Conservation (phyloP, 2,113 vertebrate species). For the Phrynosoma blainvillii region DNA sequence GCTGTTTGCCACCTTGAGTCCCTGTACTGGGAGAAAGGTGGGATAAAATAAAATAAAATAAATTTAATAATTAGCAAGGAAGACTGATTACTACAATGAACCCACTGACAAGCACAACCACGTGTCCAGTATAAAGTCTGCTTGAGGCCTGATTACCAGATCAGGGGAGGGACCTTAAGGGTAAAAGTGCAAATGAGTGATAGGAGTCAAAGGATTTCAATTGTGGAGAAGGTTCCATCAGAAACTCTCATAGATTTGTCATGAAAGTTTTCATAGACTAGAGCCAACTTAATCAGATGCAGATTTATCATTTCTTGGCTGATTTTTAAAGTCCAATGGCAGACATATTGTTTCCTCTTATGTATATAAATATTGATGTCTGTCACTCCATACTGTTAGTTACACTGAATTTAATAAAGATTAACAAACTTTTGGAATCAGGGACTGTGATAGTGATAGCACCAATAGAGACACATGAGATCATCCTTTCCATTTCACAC, state of each 20-base stretch:
- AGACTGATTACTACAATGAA: no score
- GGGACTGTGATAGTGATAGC: accelerated
- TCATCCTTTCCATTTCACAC: neutral
- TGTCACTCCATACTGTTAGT: accelerated
- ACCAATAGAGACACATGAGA: neutral
- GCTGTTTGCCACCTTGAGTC: no score
- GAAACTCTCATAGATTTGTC: neutral
- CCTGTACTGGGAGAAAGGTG: no score
- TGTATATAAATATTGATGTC: neutral
- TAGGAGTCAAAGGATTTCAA: no score
- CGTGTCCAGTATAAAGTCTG: no score
- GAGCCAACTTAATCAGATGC: neutral
- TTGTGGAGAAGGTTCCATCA: no score
- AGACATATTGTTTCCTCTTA: neutral
- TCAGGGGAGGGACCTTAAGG: no score
- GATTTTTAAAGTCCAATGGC: neutral
- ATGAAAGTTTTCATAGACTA: neutral
- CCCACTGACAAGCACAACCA: no score
- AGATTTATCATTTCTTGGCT: neutral
- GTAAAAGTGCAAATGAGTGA: no score
- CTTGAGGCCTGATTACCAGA: no score
- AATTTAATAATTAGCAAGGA: no score
- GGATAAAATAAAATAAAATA: no score
- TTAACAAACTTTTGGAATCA: slow-evolving; percentile 21
- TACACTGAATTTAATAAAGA: neutral